Base-by-base conservation (phyloP, 2,888 invertebrate species). In the Folsomia candida region DNA sequence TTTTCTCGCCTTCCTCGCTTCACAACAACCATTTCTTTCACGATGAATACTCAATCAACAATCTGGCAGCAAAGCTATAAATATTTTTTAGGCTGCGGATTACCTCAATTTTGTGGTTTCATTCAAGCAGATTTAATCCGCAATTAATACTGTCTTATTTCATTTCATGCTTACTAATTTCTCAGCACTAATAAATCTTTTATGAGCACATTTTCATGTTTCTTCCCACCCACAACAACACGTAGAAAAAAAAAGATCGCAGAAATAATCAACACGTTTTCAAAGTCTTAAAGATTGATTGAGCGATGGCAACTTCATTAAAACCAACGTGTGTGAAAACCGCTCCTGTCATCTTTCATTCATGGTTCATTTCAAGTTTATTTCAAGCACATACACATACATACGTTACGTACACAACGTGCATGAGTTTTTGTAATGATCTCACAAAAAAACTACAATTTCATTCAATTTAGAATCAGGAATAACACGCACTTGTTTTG, bases 121-220 rank as follows among this genome's bases (percentile, higher is more conserved):
- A 24, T 18, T 57, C 24, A 9, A 57, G 24, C 24, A 57, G 24
- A 57, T 24, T 57, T 24, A 20, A 57, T 4, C 24, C 57, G 18
- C 62, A 37, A 26, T 61, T 61, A 22, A 61, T 61, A 22, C 24
- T 28, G 22, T 20, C 22, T 62, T 27, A 64, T 64, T 37, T 64
- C 22, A 22, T 37, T 20, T 64, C 51, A 47, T 37, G 25, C 51
- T 64, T 24, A 64, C 47, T 47, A 47, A 29, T 64, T 64, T 51
- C 37, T 29, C 28, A 18, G 47, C 51, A 29, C 51, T 47, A 2
- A 51, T 47, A 64, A 47, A 37, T 37, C 24, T 64, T 29, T 27
- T 59, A 18, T 59, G 59, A 59, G 24, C 59, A 14, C 24, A 18
- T 59, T 24, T 59, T 3, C 2, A 59, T n/a, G n/a, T n/a, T n/a